Percentiles rank a stretch among this genome's conserved stretches.
These are phyloP conservation scores for Porites australiensis DNA, from an alignment of 64 coral and sea anemone genomes.

Conservation along the genomic window DNA sequence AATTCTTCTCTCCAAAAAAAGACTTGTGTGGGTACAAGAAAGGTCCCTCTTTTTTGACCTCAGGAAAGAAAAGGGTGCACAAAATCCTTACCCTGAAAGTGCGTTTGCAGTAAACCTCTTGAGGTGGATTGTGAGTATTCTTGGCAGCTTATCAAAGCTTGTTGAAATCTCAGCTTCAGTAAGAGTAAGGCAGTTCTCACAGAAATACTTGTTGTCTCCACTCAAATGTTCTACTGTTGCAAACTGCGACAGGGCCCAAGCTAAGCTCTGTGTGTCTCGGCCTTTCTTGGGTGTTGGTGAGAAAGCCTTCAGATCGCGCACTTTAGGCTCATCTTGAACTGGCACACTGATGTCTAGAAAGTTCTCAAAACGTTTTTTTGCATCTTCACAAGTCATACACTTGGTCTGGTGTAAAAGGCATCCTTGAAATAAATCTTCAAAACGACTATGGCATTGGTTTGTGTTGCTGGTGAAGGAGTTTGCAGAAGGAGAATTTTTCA, in stretches of 20 bases:
- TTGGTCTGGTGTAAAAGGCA: conserved; percentile 86
- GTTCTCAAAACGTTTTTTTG: conserved; percentile 84
- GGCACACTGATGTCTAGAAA: conserved; percentile 99
- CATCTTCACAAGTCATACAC: conserved; percentile 95
- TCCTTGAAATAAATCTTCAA: conserved; percentile 90
- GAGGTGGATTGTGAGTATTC: conserved; percentile 87
- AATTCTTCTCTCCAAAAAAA: too few species aligned
- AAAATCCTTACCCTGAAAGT: conserved; percentile 10
- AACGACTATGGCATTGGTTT: conserved; percentile 12
- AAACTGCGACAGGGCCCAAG: conserved; percentile 97
- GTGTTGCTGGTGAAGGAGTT: neutral
- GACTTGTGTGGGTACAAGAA: too few species aligned
- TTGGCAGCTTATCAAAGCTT: conserved; percentile 92
- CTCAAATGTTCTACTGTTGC: conserved; percentile 84
- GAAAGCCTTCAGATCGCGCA: conserved; percentile 45
- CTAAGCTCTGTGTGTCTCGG: conserved; percentile 54
- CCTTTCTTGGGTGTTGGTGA: conserved; percentile 79
- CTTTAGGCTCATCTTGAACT: conserved; percentile 60
- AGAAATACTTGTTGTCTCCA: conserved; percentile 98
- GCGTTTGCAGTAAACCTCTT: conserved; percentile 94
- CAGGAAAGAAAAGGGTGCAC: neutral
- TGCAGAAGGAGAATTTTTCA: neutral
- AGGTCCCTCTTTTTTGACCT: too few species aligned
- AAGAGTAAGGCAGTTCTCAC: conserved; percentile 87
- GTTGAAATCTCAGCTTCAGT: conserved; percentile 94